Conservation (phyloP, 2,888 invertebrate genomes). For the Orthosia cruda region DNA sequence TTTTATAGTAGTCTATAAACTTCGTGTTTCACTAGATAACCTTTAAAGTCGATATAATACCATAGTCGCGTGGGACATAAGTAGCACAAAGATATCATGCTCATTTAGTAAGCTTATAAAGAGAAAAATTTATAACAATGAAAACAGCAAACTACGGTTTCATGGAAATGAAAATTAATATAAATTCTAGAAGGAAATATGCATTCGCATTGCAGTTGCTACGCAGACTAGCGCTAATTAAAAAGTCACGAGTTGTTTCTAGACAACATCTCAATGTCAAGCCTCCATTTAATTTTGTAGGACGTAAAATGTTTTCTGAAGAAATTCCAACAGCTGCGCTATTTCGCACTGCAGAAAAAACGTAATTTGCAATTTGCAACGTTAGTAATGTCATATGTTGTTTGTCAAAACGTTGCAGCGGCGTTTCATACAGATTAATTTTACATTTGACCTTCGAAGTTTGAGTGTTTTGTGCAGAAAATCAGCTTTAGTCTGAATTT, state of each 20-base stretch:
- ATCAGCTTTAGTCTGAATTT: neutral
- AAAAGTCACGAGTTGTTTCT: slow-evolving; percentile 38
- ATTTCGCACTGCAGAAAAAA: slow-evolving; percentile 41
- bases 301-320: slow-evolving; percentile 36
- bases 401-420: slow-evolving; percentile 38
- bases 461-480: slow-evolving; percentile 17
- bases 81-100: slow-evolving; percentile 19
- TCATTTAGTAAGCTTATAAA: slow-evolving; percentile 20
- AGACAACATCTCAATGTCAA: slow-evolving; percentile 53
- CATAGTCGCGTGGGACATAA: slow-evolving; percentile 3
- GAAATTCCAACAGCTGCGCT: slow-evolving; percentile 37
- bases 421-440: slow-evolving; percentile 40
- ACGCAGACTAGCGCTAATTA: slow-evolving; percentile 44
- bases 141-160: slow-evolving; percentile 7
- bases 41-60: slow-evolving; percentile 10
- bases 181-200: slow-evolving; percentile 30
- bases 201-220: slow-evolving; percentile 46
- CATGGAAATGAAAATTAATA: slow-evolving; percentile 18
- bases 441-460: slow-evolving; percentile 39
- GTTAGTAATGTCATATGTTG: slow-evolving; percentile 27
- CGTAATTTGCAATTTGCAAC: slow-evolving; percentile 34
- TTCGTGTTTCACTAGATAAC: neutral
- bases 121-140: slow-evolving; percentile 42
- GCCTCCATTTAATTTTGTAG: slow-evolving; percentile 29
- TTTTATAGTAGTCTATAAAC: neutral